Evolutionary conservation across 2,888 invertebrate genomes (phyloP).

Genomic region (Ypsolopha scabrella): DNA sequence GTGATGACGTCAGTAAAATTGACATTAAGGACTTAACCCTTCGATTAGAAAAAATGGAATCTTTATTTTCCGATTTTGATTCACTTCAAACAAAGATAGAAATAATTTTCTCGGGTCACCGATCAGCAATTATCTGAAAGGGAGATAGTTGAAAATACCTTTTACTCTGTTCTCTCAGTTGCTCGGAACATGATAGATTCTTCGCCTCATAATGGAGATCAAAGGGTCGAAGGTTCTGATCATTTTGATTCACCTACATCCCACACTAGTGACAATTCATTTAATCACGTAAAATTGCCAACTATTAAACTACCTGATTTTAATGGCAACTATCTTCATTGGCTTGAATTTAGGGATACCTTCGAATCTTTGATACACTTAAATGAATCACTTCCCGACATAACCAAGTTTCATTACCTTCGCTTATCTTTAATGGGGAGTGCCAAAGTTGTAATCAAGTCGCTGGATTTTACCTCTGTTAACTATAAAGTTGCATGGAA

Average conservation of each 20-base stretch:
- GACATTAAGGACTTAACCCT: too few species aligned
- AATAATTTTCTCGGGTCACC: too few species aligned
- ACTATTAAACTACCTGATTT: conserved; percentile 9
- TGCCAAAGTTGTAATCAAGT: conserved; percentile 8
- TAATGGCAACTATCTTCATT: conserved; percentile 12
- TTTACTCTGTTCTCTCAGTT: neutral
- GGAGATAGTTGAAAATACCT: neutral
- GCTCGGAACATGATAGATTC: neutral
- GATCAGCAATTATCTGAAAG: too few species aligned
- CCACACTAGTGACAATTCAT: too few species aligned
- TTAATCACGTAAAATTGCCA: neutral
- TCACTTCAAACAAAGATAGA: too few species aligned
- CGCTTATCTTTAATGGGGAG: conserved; percentile 14
- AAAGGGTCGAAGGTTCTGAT: neutral
- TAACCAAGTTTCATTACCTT: conserved; percentile 16
- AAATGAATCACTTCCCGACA: conserved; percentile 11
- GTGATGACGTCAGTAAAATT: too few species aligned
- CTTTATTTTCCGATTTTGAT: too few species aligned
- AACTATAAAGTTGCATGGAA: conserved; percentile 11
- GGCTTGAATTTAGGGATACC: conserved; percentile 15
- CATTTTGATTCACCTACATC: too few species aligned
- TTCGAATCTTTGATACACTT: conserved; percentile 12
- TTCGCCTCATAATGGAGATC: too few species aligned
- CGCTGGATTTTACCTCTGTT: conserved; percentile 10
- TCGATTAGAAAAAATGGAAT: too few species aligned